Evolutionary conservation across 2,113 vertebrate genomes (phyloP), one percentile per base, ranked within the genome.

Genomic region (Daphoenositta chrysoptera): DNA sequence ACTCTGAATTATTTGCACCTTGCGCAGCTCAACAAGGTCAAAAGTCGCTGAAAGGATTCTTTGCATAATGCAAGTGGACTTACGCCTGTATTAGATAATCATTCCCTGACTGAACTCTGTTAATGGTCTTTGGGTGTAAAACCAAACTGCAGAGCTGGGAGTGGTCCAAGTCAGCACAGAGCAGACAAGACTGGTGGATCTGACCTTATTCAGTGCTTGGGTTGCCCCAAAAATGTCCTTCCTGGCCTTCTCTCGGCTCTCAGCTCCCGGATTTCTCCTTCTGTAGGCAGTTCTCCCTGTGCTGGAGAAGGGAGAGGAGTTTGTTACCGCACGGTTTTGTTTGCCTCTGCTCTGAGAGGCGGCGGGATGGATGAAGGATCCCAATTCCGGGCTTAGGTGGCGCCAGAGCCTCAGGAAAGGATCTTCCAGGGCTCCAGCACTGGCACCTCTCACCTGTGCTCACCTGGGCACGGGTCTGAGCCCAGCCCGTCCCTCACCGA

Each of bases 351-450:
- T 61, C 65, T 8, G 90, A 33, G 28, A 9, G 1, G 40, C 15
- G 35, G 45, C 13, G 6, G 31, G 68, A 21, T 26, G 33, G 66
- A 11, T 39, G 84, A 39, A 73, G 0, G 24, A 72, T 54, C 7
- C 28, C 17, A 10, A 0, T 21, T 17, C 40, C n/a, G 87, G 27
- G 54, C 9, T 80, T 83, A 93, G 92, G 51, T 90, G 95, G 92
- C 40, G 56, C 87, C 82, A 90, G 66, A 80, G 35, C 26, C 66
- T 50, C 23, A 13, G 7, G 47, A 83, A 85, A 68, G 14, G 21
- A 0, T 4, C 3, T 2, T 11, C 10, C 24, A 2, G 69, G 24
- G 50, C 26, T 40, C 5, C 79, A n/a, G 37, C 53, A 2, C 19
- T 2, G 80, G 13, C 51, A 3, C 12, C 44, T 33, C 26, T 13